Evolutionary conservation across 1,140 invertebrate species (phyloP), one percentile per base, ranked within the genome.

Genomic region (Antheraea pernyi): DNA sequence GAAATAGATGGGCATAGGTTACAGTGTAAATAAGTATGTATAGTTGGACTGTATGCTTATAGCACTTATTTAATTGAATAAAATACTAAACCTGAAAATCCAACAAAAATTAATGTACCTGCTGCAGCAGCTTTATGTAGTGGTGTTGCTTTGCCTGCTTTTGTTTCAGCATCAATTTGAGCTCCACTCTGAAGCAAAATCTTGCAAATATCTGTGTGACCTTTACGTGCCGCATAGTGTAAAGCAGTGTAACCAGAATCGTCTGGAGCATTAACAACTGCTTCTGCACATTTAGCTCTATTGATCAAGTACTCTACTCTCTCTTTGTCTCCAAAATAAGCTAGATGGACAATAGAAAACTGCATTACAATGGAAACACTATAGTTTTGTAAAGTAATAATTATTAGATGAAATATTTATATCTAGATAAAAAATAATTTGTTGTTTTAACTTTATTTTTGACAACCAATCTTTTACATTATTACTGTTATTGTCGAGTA

Each of bases 201-300:
- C 76, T 94, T 93, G 82, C 97, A 98, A 63, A 97, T 93, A 65
- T 94, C 85, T 11, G 93, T 79, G 80, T 97, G 94, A 18, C 97
- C 97, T 89, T 94, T 95, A 59, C 97, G 94, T 53, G 97, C 95
- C 19, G 97, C 97, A 94, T 98, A 98, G 89, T 98, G 97, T 75
- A 98, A 83, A 69, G 96, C 95, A 61, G 95, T 96, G 79, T 97
- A 97, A 22, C 96, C 96, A 76, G 94, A 93, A 68, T 94, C 92
- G 86, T 97, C 96, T 72, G 72, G 71, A 63, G 72, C 85, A 83
- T 79, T 94, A 67, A 92, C 93, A 85, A 73, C 79, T 70, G 83
- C 81, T 93, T 84, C 76, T 78, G 48, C 93, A 94, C 90, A 94
- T 92, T 61, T 89, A 72, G 95, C 94, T 82, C 94, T 94, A 22